Evolutionary conservation across 2,888 invertebrate genomes (phyloP), one percentile per base, ranked within the genome.

Genomic region (Phania funesta): DNA sequence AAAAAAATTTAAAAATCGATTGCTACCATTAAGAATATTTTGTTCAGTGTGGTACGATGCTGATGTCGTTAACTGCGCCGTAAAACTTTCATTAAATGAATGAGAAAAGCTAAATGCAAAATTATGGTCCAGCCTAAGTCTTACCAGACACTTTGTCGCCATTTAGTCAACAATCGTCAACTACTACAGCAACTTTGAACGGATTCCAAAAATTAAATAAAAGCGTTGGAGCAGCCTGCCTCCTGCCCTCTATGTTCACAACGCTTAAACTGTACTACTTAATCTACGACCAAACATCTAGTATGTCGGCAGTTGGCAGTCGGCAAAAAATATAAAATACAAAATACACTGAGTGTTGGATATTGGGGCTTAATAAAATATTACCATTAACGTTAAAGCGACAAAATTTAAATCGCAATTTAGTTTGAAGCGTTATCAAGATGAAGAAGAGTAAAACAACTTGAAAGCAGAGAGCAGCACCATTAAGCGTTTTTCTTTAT

Each of bases 331-430:
- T 6, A 32, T n/a, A 18, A 35, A 32, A 41, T 9, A 16, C 32
- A 22, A 9, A 26, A 41, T 32, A 46, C 54, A 58, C 58, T 75
- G 24, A 35, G 56, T 65, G 24, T 71, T 58, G 44, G 22, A 58
- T 70, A 64, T 74, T 74, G 56, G 65, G n/a, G 65, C 70, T 82
- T 82, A 70, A 78, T 78, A 82, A 82, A 82, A 82, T 78, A 82
- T 82, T 82, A 82, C 82, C 78, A 82, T 82, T 82, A 82, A 82
- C 82, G 82, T 82, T 78, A 82, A 82, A 82, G 82, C 82, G 82
- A 82, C 82, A 82, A 82, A 78, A 82, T 82, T 82, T 82, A 78
- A 82, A 82, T 82, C 82, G 82, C 82, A 78, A 82, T 82, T 82
- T 75, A 82, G 74, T 82, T 78, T 74, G 58, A 46, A 44, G 46